Base-by-base conservation (phyloP, 2,113 vertebrate genomes). In the Polypterus senegalus region DNA sequence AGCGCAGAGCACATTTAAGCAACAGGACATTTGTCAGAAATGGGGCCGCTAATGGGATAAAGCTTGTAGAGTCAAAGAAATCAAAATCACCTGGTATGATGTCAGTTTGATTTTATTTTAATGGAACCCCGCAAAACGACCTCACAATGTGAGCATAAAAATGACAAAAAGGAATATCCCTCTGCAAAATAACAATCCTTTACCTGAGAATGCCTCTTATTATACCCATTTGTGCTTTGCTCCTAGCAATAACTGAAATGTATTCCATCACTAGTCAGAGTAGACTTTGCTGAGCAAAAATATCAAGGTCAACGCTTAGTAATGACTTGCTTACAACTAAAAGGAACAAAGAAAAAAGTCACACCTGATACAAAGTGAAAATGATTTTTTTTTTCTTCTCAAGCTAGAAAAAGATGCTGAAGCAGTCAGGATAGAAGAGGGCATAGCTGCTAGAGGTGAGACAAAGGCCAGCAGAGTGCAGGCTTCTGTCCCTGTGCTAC, bases 251-350 rank as follows among this genome's bases (percentile, higher is more conserved):
- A 5, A 8, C 59, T 61, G 59, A 61, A 61, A 11, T 43, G 46
- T 45, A 61, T 61, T 52, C 59, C 7, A 61, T 61, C 59, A 61
- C 27, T 52, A 44, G 47, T 65, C 49, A 56, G 43, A 9, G 46
- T 56, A 27, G 43, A 11, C 59, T 43, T 61, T 49, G 48, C 59
- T 49, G 49, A 61, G 59, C 59, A 61, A 27, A 52, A 43, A 60
- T 60, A 61, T 65, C 47, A 66, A 61, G 65, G 60, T 62, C 60
- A 57, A 47, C 48, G 44, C 7, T 60, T 9, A 62, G 55, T 46
- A 61, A 61, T n/a, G 8, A 61, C 49, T 11, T 54, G 44, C 46
- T 10, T 52, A 53, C n/a, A 5, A 46, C 9, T 43, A n/a, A 3
- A 46, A 10, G 60, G 45, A n/a, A 46, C 10, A 53, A 4, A 44